Conservation (phyloP, 2,113 vertebrate species). For the Seriola dumerili region DNA sequence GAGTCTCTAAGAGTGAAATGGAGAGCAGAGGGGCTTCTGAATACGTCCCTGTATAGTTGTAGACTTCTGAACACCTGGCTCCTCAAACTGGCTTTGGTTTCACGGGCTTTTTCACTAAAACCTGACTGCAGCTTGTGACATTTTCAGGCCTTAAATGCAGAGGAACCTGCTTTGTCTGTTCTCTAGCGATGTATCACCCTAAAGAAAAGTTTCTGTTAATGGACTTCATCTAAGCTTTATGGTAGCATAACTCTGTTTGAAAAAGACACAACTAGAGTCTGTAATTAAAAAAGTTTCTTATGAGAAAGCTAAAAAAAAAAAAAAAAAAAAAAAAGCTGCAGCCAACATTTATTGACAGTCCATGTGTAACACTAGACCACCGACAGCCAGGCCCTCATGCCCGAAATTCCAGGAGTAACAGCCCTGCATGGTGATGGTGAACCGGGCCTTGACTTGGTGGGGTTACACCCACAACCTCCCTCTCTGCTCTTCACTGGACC, state of each 20-base stretch:
- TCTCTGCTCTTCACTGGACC: constrained; percentile 41
- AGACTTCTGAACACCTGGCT: constrained; percentile 45
- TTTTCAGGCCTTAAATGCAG: constrained; percentile 1
- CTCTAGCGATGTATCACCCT: background rate
- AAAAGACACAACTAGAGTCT: constrained; percentile 19
- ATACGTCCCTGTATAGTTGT: constrained; percentile 6
- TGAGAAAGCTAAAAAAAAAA: constrained; percentile 44
- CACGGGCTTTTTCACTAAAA: constrained; percentile 23
- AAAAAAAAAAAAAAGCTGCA: background rate
- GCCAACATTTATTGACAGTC: constrained; percentile 65
- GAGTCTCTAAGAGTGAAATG: constrained; percentile 35
- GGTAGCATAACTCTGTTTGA: constrained; percentile 1
- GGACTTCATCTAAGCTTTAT: background rate
- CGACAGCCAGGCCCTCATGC: constrained; percentile 70
- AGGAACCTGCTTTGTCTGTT: background rate
- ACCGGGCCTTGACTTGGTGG: constrained; percentile 72
- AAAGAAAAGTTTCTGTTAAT: background rate
- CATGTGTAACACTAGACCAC: constrained; percentile 73
- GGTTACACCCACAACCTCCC: constrained; percentile 17
- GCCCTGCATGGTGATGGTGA: constrained; percentile 66
- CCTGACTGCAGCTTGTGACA: background rate
- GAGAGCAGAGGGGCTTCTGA: constrained; percentile 26
- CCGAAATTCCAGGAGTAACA: constrained; percentile 75
- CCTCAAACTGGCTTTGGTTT: constrained; percentile 36
- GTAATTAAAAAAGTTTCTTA: constrained; percentile 21